Evolutionary conservation across 1,140 invertebrate genomes (phyloP).

Genomic region (Drosophila mayri): DNA sequence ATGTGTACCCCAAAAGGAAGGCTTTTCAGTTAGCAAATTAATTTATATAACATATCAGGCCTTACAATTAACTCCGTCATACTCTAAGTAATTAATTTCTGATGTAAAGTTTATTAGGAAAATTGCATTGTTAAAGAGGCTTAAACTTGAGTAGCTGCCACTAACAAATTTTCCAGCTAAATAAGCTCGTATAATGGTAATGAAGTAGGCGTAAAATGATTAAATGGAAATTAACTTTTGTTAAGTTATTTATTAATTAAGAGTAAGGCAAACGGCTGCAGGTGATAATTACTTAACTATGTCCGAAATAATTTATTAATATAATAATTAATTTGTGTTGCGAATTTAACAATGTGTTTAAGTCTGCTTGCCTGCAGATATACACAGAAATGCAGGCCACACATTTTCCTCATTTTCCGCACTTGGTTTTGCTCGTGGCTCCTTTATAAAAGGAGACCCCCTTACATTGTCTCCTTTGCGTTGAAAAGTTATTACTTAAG

Average conservation of each 20-base stretch:
- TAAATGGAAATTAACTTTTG: not conserved
- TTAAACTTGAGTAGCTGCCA: constrained; percentile 21
- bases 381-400: constrained; percentile 4
- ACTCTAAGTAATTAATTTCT: not conserved
- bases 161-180: constrained; percentile 20
- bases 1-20: not conserved
- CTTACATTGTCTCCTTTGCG: constrained; percentile 35
- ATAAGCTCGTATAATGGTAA: not conserved
- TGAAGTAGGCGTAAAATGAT: constrained; percentile 7
- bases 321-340: constrained; percentile 2
- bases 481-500: constrained; percentile 61
- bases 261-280: not conserved
- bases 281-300: not conserved
- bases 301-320: not conserved
- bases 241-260: constrained; percentile 4
- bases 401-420: constrained; percentile 13
- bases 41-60: not conserved
- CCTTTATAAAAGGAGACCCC: not conserved
- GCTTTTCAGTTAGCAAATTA: too few species aligned
- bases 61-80: not conserved
- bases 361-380: constrained; percentile 3
- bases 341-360: constrained; percentile 3
- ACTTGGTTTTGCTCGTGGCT: not conserved
- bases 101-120: not conserved
- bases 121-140: not conserved